Conservation (phyloP, 2,113 vertebrate genomes). For the Elaphurus davidianus region DNA sequence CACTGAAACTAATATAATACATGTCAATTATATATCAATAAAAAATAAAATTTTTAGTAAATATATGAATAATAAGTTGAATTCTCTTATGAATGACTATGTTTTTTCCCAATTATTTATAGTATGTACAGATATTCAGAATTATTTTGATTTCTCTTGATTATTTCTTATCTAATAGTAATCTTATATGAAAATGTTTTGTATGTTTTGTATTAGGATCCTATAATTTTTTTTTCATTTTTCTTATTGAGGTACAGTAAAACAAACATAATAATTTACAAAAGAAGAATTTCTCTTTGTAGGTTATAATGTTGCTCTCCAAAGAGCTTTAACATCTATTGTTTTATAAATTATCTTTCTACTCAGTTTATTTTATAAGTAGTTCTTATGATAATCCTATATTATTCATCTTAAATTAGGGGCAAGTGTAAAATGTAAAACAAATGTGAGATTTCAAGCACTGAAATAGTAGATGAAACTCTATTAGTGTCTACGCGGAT, state of each 20-base stretch:
- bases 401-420: neutral
- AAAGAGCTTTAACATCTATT: neutral
- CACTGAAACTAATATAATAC: neutral
- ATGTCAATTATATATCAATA: neutral
- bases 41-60: neutral
- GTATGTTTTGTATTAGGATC: neutral
- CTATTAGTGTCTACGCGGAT: neutral
- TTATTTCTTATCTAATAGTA: neutral
- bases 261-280: neutral
- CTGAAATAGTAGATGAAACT: neutral
- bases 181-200: neutral
- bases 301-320: neutral
- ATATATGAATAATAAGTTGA: neutral
- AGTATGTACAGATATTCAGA: neutral
- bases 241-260: neutral
- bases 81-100: neutral
- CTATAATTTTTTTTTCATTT: neutral
- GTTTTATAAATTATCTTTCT: neutral
- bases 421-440: neutral
- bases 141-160: neutral
- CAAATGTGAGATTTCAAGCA: neutral
- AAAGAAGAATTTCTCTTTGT: neutral
- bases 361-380: neutral
- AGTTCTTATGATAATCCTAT: neutral
- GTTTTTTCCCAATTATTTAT: neutral